Evolutionary conservation across 2,113 vertebrate genomes (phyloP).

Genomic region (Labeo rohita): DNA sequence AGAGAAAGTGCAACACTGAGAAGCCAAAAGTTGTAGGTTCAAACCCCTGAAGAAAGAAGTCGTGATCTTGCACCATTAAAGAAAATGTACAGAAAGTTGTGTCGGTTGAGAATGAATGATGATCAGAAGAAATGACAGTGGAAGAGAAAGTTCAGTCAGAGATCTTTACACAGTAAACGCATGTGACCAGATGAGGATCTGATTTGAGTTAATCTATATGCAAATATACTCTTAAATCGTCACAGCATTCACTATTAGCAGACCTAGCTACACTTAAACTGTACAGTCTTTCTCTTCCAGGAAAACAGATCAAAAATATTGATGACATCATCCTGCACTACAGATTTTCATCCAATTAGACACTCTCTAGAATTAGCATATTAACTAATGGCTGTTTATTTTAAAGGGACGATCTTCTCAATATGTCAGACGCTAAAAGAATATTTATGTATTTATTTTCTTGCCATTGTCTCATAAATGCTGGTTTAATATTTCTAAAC

Average conservation of each 20-base stretch:
- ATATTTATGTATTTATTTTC: conserved; percentile 20
- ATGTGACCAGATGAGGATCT: not conserved
- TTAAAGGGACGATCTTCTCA: not conserved
- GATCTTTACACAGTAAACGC: not conserved
- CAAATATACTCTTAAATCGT: not conserved
- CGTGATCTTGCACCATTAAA: not conserved
- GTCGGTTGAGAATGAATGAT: not conserved
- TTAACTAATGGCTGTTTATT: not conserved
- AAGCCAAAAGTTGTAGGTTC: not conserved
- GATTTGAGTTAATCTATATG: not conserved
- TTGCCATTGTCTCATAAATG: not conserved
- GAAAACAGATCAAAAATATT: not conserved
- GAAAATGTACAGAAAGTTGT: not conserved
- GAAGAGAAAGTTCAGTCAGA: not conserved
- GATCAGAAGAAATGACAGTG: not conserved
- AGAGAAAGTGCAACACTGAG: not conserved
- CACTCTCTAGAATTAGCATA: not conserved
- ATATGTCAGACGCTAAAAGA: not conserved
- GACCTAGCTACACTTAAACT: not conserved
- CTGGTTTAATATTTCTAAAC: not conserved
- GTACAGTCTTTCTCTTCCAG: not conserved
- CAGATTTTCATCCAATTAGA: not conserved
- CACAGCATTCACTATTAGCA: not conserved
- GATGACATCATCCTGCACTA: not conserved
- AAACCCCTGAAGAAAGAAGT: not conserved